Percentiles rank a stretch among this genome's conserved stretches.
phyloP scores from a whole-genome alignment of 2,888 invertebrate species.

The Caenorhabditis virilis region DNA sequence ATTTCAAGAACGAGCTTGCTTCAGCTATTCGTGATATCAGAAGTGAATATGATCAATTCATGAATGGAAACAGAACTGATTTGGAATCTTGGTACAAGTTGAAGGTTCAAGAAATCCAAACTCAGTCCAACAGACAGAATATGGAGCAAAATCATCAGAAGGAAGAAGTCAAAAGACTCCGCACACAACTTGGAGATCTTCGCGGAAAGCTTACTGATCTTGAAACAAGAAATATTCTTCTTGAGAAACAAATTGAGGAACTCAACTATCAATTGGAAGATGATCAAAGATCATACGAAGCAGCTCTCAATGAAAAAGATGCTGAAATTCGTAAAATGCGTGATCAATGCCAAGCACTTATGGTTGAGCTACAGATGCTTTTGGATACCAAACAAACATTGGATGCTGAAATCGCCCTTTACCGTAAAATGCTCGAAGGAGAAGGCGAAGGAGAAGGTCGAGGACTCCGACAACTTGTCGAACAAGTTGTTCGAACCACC shows the following conservation, averaged over 20 bases:
- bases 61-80: conserved; percentile 70
- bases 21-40: conserved; percentile 72
- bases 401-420: conserved; percentile 73
- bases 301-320: conserved; percentile 69
- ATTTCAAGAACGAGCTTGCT: conserved; percentile 73
- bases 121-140: conserved; percentile 70
- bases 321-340: conserved; percentile 69
- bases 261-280: conserved; percentile 71
- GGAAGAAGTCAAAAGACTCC: conserved; percentile 69
- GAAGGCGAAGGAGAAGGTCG: conserved; percentile 73
- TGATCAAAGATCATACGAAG: conserved; percentile 69
- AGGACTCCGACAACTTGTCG: conserved; percentile 67
- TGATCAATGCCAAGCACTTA: conserved; percentile 70
- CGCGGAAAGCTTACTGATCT: conserved; percentile 71
- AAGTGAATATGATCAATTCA: conserved; percentile 70
- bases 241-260: conserved; percentile 71
- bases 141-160: conserved; percentile 71
- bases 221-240: conserved; percentile 71
- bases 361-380: conserved; percentile 70
- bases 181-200: conserved; percentile 70
- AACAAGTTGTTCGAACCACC: conserved; percentile 67
- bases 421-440: conserved; percentile 73
- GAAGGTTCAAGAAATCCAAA: conserved; percentile 73
- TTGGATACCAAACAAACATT: conserved; percentile 72
- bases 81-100: conserved; percentile 72